phyloP scores from a whole-genome alignment of 2,888 invertebrate species.

The Camptogramma bilineatum region DNA sequence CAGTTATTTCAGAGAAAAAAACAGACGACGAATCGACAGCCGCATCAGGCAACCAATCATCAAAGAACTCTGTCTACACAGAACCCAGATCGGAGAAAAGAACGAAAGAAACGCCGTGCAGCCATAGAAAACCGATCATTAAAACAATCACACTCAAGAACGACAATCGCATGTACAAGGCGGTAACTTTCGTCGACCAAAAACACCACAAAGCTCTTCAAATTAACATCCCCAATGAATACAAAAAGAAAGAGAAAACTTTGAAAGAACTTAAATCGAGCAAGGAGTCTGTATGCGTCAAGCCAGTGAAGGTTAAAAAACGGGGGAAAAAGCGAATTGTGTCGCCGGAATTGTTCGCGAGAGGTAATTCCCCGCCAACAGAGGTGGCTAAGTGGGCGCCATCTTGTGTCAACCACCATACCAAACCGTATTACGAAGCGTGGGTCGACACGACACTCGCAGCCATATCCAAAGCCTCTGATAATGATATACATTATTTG shows the following conservation, averaged over 20 bases:
- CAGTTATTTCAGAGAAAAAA: slow-evolving; percentile 17
- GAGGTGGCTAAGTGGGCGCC: slow-evolving; percentile 74
- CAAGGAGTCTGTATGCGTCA: slow-evolving; percentile 19
- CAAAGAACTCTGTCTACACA: slow-evolving; percentile 26
- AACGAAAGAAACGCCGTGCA: slow-evolving; percentile 25
- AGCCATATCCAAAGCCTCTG: slow-evolving; percentile 56
- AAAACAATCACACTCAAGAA: slow-evolving; percentile 50
- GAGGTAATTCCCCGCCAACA: slow-evolving; percentile 54
- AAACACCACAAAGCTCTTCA: slow-evolving; percentile 48
- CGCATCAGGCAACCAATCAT: slow-evolving; percentile 22
- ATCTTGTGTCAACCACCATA: slow-evolving; percentile 54
- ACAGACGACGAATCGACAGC: slow-evolving; percentile 3
- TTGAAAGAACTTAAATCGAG: slow-evolving; percentile 17
- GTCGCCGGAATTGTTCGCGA: slow-evolving; percentile 22
- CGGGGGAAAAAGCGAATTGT: slow-evolving; percentile 13
- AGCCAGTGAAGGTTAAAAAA: slow-evolving; percentile 19
- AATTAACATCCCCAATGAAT: slow-evolving; percentile 57
- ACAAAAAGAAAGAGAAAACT: slow-evolving; percentile 28
- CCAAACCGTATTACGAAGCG: slow-evolving; percentile 73
- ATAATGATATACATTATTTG: slow-evolving; percentile 49
- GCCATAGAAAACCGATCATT: slow-evolving; percentile 53
- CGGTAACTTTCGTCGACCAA: slow-evolving; percentile 62
- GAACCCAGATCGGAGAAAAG: slow-evolving; percentile 34
- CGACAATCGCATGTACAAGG: slow-evolving; percentile 54
- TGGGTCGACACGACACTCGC: slow-evolving; percentile 71